phyloP scores from a whole-genome alignment of 2,113 vertebrate species.

The Polypterus bichir region DNA sequence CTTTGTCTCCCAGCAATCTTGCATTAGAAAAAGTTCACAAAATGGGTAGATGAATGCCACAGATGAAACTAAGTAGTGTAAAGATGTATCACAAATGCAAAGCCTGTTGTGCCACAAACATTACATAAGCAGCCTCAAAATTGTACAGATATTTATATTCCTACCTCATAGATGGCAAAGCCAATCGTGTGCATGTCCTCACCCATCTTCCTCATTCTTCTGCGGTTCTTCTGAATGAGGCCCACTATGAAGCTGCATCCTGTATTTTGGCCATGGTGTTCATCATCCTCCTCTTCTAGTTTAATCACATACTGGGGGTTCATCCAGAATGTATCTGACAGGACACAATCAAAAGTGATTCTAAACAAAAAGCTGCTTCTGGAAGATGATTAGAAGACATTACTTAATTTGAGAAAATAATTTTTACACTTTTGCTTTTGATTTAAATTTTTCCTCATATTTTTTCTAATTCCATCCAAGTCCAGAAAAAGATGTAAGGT shows the following conservation, averaged over 20 bases:
- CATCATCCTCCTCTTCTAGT: conserved; percentile 79
- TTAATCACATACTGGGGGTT: conserved; percentile 82
- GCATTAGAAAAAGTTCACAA: not conserved
- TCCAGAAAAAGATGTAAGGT: too few species aligned
- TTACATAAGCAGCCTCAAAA: not conserved
- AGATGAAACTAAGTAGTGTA: not conserved
- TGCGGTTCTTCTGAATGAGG: conserved; percentile 88
- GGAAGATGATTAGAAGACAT: too few species aligned
- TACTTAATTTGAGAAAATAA: too few species aligned
- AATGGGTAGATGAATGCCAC: not conserved
- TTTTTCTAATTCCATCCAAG: too few species aligned
- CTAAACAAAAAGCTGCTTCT: not conserved
- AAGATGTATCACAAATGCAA: not conserved
- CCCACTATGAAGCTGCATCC: conserved; percentile 83
- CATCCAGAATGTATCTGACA: conserved; percentile 80
- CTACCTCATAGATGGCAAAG: conserved; percentile 84
- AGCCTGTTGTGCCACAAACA: not conserved
- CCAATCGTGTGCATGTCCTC: conserved; percentile 91
- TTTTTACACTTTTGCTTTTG: too few species aligned
- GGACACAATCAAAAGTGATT: not conserved
- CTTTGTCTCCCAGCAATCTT: not conserved
- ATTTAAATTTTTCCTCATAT: too few species aligned
- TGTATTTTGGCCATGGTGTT: conserved; percentile 59
- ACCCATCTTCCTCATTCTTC: conserved; percentile 67
- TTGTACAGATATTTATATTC: conserved; percentile 6